A percentile compares a stretch with the other conserved stretches of the same genome.
Evolutionary conservation across 2,888 invertebrate species (phyloP).

Genomic region (Lypha dubia): DNA sequence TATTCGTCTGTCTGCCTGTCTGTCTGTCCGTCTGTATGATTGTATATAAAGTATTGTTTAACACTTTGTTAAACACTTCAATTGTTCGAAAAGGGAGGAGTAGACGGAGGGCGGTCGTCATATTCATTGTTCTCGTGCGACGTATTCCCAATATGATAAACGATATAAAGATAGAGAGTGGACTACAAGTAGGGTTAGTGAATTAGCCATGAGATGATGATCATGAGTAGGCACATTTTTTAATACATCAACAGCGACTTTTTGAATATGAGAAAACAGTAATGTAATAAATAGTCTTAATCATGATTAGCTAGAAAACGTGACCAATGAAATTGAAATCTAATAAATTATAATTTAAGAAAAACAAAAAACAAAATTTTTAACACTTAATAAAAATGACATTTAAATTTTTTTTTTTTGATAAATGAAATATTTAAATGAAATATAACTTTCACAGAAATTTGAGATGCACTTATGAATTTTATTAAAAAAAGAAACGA

Average conservation of each 20-base stretch:
- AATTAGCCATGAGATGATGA: constrained; percentile 23
- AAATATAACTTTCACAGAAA: constrained; percentile 16
- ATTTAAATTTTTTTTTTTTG: constrained; percentile 32
- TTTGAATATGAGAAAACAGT: constrained; percentile 6
- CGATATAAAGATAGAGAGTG: constrained; percentile 34
- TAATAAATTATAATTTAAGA: constrained; percentile 52
- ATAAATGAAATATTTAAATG: not conserved
- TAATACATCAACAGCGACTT: not conserved
- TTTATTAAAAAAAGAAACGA: constrained; percentile 9
- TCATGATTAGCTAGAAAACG: constrained; percentile 68
- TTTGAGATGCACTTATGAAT: not conserved
- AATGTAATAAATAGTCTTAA: constrained; percentile 32
- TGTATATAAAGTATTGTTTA: constrained; percentile 42
- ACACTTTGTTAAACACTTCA: constrained; percentile 42
- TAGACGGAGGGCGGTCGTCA: constrained; percentile 32
- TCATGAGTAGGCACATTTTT: constrained; percentile 61
- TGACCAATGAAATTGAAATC: constrained; percentile 62
- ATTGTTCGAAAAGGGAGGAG: constrained; percentile 48
- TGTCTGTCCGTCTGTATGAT: not conserved
- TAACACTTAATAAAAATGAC: constrained; percentile 56
- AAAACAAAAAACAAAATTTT: constrained; percentile 1
- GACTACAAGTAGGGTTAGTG: constrained; percentile 21
- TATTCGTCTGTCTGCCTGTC: constrained; percentile 12
- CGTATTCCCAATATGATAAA: constrained; percentile 63
- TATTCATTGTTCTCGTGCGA: constrained; percentile 60